A percentile compares a stretch with the other conserved stretches of the same genome.
These are phyloP conservation scores for Drosophila biarmipes DNA, from an alignment of 1,140 invertebrate species.

Conservation along the genomic window DNA sequence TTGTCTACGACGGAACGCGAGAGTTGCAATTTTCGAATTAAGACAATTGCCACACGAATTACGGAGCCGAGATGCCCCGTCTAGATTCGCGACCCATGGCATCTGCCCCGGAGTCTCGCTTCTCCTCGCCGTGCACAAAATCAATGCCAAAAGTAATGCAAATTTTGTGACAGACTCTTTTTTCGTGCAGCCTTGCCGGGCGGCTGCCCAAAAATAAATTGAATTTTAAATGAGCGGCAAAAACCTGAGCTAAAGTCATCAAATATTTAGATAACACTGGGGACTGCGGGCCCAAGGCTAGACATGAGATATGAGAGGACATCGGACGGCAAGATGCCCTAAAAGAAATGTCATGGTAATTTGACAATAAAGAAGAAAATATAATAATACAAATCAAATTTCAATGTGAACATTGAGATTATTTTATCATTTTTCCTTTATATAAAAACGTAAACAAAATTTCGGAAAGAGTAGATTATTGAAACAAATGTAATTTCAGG, in stretches of 20 bases:
- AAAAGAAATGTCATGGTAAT: constrained; percentile 2
- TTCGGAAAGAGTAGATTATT: too few species aligned
- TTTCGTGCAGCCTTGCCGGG: constrained; percentile 14
- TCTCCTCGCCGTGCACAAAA: constrained; percentile 42
- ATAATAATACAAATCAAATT: constrained; percentile 1
- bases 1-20: constrained; percentile 56
- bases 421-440: not conserved
- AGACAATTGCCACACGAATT: constrained; percentile 77
- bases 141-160: constrained; percentile 77
- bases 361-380: not conserved
- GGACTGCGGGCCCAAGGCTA: constrained; percentile 43
- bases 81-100: constrained; percentile 34
- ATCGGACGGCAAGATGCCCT: constrained; percentile 13
- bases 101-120: constrained; percentile 17
- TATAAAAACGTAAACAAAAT: not conserved
- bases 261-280: constrained; percentile 69
- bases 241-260: constrained; percentile 53
- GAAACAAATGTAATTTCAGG: too few species aligned
- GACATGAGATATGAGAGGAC: constrained; percentile 34
- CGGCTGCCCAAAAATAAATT: constrained; percentile 67
- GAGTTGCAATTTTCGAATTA: constrained; percentile 80
- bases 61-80: constrained; percentile 26
- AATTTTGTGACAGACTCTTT: constrained; percentile 33
- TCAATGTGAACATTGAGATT: not conserved
- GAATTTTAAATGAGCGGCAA: constrained; percentile 71